Evolutionary conservation across 1,140 invertebrate species (phyloP).

Genomic region (Trissolcus basalis): DNA sequence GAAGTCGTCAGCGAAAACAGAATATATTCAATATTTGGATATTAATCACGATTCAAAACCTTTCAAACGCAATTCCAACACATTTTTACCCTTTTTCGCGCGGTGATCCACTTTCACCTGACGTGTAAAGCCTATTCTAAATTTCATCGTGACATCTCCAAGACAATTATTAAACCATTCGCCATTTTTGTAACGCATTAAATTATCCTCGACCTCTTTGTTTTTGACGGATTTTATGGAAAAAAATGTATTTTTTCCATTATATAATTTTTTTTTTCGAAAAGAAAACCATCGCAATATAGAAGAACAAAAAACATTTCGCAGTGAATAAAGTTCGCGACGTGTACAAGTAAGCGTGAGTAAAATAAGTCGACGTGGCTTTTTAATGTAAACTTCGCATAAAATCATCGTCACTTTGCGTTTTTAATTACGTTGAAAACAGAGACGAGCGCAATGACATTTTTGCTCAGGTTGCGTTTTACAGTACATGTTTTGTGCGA

Average conservation of each 20-base stretch:
- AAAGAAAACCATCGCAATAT: too few relatives aligned
- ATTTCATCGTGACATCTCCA: too few relatives aligned
- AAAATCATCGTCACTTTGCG: constrained; percentile 41
- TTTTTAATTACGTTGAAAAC: constrained; percentile 47
- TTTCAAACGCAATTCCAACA: constrained; percentile 31
- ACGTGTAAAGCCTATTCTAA: too few relatives aligned
- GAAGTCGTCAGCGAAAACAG: constrained; percentile 57
- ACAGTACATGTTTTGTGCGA: constrained; percentile 33
- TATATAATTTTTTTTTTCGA: too few relatives aligned
- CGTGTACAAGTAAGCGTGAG: constrained; percentile 8
- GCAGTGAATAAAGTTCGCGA: constrained; percentile 4
- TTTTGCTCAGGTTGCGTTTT: constrained; percentile 37
- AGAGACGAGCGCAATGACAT: constrained; percentile 33
- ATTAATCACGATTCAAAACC: constrained; percentile 39
- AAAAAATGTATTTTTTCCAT: too few relatives aligned
- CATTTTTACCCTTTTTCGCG: not conserved
- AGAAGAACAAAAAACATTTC: constrained; percentile 7
- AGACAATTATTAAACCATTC: too few relatives aligned
- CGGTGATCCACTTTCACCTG: too few relatives aligned
- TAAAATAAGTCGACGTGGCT: constrained; percentile 38
- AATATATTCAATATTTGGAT: constrained; percentile 58
- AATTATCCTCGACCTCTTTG: too few relatives aligned
- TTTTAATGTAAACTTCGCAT: constrained; percentile 49
- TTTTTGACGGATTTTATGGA: too few relatives aligned
- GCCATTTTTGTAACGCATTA: too few relatives aligned